Base-by-base conservation (phyloP, 1,140 invertebrate species). In the Drosophila mojavensis region DNA sequence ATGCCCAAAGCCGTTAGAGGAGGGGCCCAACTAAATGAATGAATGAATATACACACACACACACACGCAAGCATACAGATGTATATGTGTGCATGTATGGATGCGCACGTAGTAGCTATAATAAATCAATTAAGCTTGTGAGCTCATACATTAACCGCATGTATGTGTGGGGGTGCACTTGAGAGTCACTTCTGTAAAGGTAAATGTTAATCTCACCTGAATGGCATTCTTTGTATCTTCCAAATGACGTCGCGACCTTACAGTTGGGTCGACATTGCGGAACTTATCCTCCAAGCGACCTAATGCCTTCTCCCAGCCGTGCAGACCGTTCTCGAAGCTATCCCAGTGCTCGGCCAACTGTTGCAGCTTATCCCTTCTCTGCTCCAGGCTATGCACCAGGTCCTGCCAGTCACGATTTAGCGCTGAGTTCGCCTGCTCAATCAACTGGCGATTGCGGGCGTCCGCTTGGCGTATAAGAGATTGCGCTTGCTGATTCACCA, bases 301-400 rank as follows among this genome's bases (percentile, higher is more conserved):
- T 3, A 96, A 69, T 55, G 94, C 93, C 74, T 93, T 94, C 82
- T 95, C 96, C 90, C 94, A 95, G 51, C 93, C 93, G 73, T 95
- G 94, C 91, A 95, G 95, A 72, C 94, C 94, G 3, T 93, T 93
- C 92, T 97, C 96, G 79, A 96, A 96, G 62, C 95, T 94, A 81
- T 97, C 95, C 96, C 97, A 97, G 73, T 96, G 95, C 67, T 94
- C 94, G 1, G 96, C 95, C 59, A 97, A 91, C 50, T 94, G 93
- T 47, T 95, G 94, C 4, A 96, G 91, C 39, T 94, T 93, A 62
- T 96, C 94, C 60, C 94, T 93, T 59, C 95, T 93, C 60, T 93
- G 93, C 70, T 96, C 96, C 83, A 97, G 93, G 83, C 95, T 93
- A 5, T 94, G 94, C 24, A 97, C 94, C 2, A 97, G 92, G 11